Conservation (phyloP, 2,888 invertebrate species). For the Pristionchus mayeri region DNA sequence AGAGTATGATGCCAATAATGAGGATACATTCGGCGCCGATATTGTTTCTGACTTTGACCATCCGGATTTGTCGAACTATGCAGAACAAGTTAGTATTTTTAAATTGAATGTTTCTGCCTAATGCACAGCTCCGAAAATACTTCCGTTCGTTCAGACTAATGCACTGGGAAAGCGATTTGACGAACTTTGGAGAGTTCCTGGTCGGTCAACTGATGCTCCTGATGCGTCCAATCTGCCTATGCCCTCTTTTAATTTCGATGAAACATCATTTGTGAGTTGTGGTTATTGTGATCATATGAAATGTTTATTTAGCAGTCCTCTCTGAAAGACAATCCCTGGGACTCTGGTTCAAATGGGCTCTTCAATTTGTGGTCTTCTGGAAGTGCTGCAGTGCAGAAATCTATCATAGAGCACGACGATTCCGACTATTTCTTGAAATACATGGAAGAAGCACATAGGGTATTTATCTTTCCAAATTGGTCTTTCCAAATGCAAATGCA, state of each 20-base stretch:
- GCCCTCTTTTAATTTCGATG: conserved; percentile 56
- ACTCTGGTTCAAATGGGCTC: conserved; percentile 22
- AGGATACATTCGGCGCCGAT: conserved; percentile 73
- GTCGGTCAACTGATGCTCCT: conserved; percentile 46
- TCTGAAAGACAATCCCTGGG: conserved; percentile 36
- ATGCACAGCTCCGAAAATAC: no score
- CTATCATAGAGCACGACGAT: conserved; percentile 15
- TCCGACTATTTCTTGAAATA: conserved; percentile 9
- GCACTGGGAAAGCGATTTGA: conserved; percentile 42
- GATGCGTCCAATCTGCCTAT: conserved; percentile 67
- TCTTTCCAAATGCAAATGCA: background rate
- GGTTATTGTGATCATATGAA: background rate
- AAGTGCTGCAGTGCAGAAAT: background rate
- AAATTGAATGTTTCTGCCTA: conserved; percentile 5
- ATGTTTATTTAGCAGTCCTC: conserved; percentile 2
- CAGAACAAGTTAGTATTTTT: conserved; percentile 18
- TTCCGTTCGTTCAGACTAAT: conserved; percentile 43
- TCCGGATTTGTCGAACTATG: conserved; percentile 45
- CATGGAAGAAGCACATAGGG: conserved; percentile 41
- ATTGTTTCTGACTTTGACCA: conserved; percentile 48
- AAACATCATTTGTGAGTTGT: conserved; percentile 47
- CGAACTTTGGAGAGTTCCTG: conserved; percentile 39
- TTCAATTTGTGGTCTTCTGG: conserved; percentile 30
- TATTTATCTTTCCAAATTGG: background rate
- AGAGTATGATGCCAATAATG: conserved; percentile 69